Conservation (phyloP, 2,797 vertebrate genomes). For the Ciconia nigra region DNA sequence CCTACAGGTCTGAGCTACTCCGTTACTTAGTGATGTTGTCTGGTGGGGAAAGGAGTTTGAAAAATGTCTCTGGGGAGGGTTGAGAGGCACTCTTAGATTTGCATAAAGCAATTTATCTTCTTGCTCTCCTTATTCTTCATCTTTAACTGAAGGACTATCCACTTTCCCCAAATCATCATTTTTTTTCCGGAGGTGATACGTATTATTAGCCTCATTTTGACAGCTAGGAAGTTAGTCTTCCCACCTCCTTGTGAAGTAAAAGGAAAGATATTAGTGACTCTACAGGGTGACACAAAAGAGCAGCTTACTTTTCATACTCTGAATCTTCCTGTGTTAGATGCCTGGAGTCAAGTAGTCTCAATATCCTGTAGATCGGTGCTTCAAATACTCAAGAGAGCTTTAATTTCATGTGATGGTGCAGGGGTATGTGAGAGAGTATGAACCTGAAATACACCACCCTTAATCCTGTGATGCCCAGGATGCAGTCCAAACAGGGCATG, state of each 20-base stretch:
- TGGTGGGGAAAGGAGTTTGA: neutral
- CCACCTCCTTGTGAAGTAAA: neutral
- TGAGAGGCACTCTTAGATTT: neutral
- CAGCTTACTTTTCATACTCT: neutral
- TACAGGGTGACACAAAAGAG: neutral
- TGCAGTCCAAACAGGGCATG: fast-evolving
- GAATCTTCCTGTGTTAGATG: neutral
- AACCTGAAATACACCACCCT: neutral
- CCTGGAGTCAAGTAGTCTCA: neutral
- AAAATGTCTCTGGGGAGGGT: neutral
- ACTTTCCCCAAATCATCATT: neutral
- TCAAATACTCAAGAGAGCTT: neutral
- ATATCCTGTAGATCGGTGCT: neutral
- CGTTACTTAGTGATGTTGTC: neutral
- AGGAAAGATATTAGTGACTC: neutral
- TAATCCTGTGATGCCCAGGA: neutral
- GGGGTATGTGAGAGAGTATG: neutral
- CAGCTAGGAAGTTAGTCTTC: neutral
- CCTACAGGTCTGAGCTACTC: neutral
- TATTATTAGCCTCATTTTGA: neutral
- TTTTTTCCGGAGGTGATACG: neutral
- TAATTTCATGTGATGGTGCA: neutral
- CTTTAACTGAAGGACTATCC: neutral
- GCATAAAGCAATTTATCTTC: constrained; percentile 15
- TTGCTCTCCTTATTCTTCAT: neutral